These are phyloP conservation scores for Lepidiolamprologus cunningtoni DNA, from an alignment of 2,113 vertebrate genomes.

Conservation along the genomic window DNA sequence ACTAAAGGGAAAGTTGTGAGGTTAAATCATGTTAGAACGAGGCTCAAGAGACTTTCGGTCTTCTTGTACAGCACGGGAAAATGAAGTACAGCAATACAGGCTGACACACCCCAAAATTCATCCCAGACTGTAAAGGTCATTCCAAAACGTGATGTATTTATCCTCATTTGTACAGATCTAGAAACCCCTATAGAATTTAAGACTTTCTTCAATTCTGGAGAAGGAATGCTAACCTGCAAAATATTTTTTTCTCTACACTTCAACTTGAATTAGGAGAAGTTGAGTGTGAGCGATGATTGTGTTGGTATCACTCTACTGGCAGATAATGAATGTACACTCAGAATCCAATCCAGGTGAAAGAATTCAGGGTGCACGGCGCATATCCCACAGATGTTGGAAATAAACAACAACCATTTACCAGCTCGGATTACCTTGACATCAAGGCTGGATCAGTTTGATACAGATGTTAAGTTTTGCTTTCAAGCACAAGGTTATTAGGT, in stretches of 20 bases:
- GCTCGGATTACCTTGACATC: not conserved
- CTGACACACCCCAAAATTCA: not conserved
- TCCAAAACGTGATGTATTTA: not conserved
- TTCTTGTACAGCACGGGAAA: not conserved
- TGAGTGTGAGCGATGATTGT: not conserved
- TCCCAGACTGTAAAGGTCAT: not conserved
- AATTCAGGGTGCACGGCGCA: fast-evolving
- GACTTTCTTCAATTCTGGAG: not conserved
- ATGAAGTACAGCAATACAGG: not conserved
- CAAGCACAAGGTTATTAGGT: not conserved
- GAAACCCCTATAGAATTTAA: not conserved
- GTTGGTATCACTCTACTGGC: not conserved
- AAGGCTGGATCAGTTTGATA: not conserved
- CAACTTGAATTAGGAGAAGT: not conserved
- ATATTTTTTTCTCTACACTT: not conserved
- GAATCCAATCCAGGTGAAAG: not conserved
- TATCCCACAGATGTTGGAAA: not conserved
- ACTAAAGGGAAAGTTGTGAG: not conserved
- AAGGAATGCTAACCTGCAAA: not conserved
- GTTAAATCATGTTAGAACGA: not conserved
- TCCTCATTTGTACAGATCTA: not conserved
- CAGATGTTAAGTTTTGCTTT: not conserved
- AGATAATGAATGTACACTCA: not conserved
- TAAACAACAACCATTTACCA: not conserved
- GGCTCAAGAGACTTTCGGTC: not conserved